These are phyloP conservation scores for Paralvinella palmiformis DNA, from an alignment of 1,140 invertebrate species.

Conservation along the genomic window DNA sequence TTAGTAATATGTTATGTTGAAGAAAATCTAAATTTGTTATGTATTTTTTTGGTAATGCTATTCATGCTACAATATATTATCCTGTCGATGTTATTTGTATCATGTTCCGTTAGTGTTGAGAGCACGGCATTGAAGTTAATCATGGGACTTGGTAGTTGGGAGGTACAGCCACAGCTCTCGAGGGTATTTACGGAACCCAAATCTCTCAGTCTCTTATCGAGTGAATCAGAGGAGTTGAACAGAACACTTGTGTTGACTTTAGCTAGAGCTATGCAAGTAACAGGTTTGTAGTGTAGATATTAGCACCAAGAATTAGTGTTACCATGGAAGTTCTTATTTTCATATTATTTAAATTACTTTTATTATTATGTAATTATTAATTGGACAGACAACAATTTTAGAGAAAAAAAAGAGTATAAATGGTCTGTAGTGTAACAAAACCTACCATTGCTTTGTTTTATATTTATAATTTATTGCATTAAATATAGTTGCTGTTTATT, in stretches of 20 bases:
- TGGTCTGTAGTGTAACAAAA: too few species aligned
- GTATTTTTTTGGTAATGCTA: too few species aligned
- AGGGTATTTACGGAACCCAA: constrained; percentile 82
- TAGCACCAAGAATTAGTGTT: too few species aligned
- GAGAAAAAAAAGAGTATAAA: too few species aligned
- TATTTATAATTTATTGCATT: too few species aligned
- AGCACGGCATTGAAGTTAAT: constrained; percentile 86
- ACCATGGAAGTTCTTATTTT: background rate
- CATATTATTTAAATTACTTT: background rate
- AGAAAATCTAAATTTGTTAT: too few species aligned
- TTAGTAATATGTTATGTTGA: too few species aligned
- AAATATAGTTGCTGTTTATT: too few species aligned
- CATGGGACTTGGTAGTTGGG: constrained; percentile 81
- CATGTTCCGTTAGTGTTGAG: constrained; percentile 67
- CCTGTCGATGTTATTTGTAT: too few species aligned
- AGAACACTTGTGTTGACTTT: constrained; percentile 83
- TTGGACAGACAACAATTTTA: too few species aligned
- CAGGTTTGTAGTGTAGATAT: constrained; percentile 62
- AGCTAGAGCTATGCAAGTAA: constrained; percentile 89
- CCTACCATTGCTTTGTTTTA: too few species aligned
- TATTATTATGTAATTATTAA: background rate
- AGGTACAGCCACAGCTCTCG: constrained; percentile 79
- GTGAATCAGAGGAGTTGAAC: constrained; percentile 92
- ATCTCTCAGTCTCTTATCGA: constrained; percentile 67
- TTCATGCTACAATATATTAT: too few species aligned